phyloP scores from a whole-genome alignment of 2,113 vertebrate genomes.

The Clarias gariepinus region DNA sequence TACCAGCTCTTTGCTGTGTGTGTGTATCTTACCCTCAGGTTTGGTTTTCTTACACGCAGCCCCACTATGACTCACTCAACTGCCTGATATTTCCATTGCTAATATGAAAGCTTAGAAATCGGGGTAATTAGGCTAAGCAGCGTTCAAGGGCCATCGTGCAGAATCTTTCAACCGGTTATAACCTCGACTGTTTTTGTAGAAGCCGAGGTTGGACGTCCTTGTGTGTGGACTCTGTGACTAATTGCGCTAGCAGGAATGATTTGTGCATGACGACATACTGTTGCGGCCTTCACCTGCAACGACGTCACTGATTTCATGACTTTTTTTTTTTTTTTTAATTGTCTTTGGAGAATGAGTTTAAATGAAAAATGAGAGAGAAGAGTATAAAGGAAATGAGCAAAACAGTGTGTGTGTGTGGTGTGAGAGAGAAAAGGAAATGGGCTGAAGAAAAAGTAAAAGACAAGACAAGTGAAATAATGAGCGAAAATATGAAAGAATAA shows the following conservation, averaged over 20 bases:
- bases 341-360: not conserved
- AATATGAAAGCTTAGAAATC: constrained; percentile 46
- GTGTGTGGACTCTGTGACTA: not conserved
- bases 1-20: not conserved
- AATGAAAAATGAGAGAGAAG: not conserved
- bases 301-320: not conserved
- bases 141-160: constrained; percentile 33
- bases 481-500: not conserved
- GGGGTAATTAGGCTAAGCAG: constrained; percentile 30
- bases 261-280: constrained; percentile 28
- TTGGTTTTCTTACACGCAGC: constrained; percentile 23
- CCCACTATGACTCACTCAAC: constrained; percentile 27
- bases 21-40: not conserved
- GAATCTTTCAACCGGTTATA: constrained; percentile 36
- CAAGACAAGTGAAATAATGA: not conserved
- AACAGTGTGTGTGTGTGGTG: not conserved
- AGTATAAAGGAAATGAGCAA: not conserved
- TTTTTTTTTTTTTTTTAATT: no score
- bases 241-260: constrained; percentile 39
- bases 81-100: constrained; percentile 31
- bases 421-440: not conserved
- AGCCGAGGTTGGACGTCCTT: constrained; percentile 13
- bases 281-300: constrained; percentile 23
- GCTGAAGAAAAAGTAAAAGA: not conserved
- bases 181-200: constrained; percentile 31